Evolutionary conservation across 2,888 invertebrate species (phyloP), one percentile per base, ranked within the genome.

Genomic region (Arge pagana): DNA sequence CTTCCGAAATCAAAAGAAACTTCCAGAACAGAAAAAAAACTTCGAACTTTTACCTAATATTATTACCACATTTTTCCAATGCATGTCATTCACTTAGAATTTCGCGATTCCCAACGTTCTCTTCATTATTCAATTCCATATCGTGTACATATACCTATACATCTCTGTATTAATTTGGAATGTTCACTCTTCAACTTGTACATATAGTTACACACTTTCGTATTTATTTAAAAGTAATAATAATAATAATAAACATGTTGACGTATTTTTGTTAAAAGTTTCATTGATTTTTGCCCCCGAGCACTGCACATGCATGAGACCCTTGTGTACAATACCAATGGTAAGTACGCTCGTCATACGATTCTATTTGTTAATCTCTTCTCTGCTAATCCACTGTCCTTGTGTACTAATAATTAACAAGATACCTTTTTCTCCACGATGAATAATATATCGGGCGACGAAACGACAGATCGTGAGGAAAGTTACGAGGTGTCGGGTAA

Each of bases 301-400:
- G 54, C 56, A 52, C 59, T 60, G 56, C 53, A 50, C 56, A 57
- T 57, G 61, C 59, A 61, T 61, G 62, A 61, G 48, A 49, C 33
- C 58, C 57, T 56, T 41, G 49, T 62, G 43, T 37, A 57, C 39
- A 48, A 51, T 31, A 33, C 33, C 45, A 28, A 55, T 53, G 64
- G 64, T 64, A 63, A 64, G 64, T 64, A 64, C 55, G 42, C 50
- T 59, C 49, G 52, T 52, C 48, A 48, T 56, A 55, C 53, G 41
- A 55, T 55, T 50, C 36, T 50, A 35, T 28, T 43, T 35, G 42
- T 51, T 51, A 35, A 35, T 18, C 11, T 43, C 36, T 23, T 42
- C 35, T 35, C 3, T 19, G 31, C 50, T 50, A 50, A 50, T 16
- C 11, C 21, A 40, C 16, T n/a, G n/a, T n/a, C n/a, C n/a, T n/a